Conservation (phyloP, 2,888 invertebrate species). For the Polylopha cassiicola region DNA sequence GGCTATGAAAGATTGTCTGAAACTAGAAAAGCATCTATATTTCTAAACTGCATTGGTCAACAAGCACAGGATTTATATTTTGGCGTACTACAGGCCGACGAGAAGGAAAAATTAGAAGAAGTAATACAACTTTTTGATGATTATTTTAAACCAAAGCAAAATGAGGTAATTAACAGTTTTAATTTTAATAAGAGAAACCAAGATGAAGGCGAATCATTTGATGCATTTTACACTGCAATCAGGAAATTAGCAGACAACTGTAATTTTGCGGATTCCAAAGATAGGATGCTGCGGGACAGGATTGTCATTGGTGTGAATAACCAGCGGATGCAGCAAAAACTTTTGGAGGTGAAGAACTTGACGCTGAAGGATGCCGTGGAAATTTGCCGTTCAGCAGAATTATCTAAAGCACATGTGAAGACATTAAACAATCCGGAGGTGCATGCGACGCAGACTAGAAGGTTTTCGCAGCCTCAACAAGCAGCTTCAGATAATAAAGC, state of each 20-base stretch:
- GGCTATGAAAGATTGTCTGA: constrained; percentile 6
- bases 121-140: neutral
- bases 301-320: constrained; percentile 9
- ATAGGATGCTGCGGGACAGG: constrained; percentile 12
- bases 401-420: constrained; percentile 4
- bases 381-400: constrained; percentile 8
- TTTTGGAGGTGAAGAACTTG: constrained; percentile 5
- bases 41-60: constrained; percentile 3
- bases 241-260: constrained; percentile 9
- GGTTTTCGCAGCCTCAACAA: neutral
- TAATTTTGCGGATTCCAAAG: constrained; percentile 5
- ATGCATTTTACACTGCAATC: constrained; percentile 1
- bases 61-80: constrained; percentile 6
- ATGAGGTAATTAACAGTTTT: constrained; percentile 6
- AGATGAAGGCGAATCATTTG: constrained; percentile 1
- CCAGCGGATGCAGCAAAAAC: constrained; percentile 1
- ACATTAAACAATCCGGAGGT: constrained; percentile 1
- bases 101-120: neutral
- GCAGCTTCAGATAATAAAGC: neutral
- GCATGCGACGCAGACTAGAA: neutral
- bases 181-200: constrained; percentile 5
- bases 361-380: constrained; percentile 1
- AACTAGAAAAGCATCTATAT: constrained; percentile 8
- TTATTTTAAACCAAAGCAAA: constrained; percentile 9
- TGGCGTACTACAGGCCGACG: neutral